Percentiles rank a stretch among this genome's conserved stretches.
phyloP scores from a whole-genome alignment of 2,113 vertebrate species.

The Thymallus thymallus region DNA sequence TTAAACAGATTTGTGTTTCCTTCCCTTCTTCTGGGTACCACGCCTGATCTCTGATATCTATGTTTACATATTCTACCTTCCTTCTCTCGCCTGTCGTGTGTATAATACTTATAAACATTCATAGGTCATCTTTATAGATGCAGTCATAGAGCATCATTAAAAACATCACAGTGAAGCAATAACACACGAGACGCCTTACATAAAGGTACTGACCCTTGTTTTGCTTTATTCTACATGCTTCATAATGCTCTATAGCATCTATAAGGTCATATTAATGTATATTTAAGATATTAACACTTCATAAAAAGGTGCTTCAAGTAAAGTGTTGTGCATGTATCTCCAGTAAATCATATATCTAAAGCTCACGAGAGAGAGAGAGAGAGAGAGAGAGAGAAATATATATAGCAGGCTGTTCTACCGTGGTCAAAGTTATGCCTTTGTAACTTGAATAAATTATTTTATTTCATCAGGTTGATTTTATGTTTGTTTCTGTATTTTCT shows the following conservation, averaged over 20 bases:
- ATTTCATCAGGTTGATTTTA: conserved; percentile 69
- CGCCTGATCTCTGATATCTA: conserved; percentile 62
- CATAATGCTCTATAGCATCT: too few species aligned
- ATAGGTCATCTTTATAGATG: too few species aligned
- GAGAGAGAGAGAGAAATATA: conserved; percentile 47
- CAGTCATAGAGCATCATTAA: too few species aligned
- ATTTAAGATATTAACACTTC: too few species aligned
- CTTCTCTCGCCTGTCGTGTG: not conserved
- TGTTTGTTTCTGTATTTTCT: conserved; percentile 10
- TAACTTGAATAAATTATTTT: conserved; percentile 89
- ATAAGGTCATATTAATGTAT: too few species aligned
- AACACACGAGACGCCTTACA: too few species aligned
- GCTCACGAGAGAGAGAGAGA: conserved; percentile 55
- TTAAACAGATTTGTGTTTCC: conserved; percentile 87
- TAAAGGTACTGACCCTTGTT: too few species aligned
- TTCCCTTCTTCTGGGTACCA: conserved; percentile 76
- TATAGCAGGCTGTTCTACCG: conserved; percentile 77
- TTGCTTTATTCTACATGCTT: too few species aligned
- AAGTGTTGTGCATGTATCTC: conserved; percentile 74
- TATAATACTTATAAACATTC: not conserved
- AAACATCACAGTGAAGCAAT: too few species aligned
- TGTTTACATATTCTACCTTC: conserved; percentile 69
- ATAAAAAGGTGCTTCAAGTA: too few species aligned
- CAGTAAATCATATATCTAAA: conserved; percentile 42
- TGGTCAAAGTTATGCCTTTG: conserved; percentile 86